These are phyloP conservation scores for Chymomyza caudatula DNA, from an alignment of 2,888 invertebrate species.

Conservation along the genomic window DNA sequence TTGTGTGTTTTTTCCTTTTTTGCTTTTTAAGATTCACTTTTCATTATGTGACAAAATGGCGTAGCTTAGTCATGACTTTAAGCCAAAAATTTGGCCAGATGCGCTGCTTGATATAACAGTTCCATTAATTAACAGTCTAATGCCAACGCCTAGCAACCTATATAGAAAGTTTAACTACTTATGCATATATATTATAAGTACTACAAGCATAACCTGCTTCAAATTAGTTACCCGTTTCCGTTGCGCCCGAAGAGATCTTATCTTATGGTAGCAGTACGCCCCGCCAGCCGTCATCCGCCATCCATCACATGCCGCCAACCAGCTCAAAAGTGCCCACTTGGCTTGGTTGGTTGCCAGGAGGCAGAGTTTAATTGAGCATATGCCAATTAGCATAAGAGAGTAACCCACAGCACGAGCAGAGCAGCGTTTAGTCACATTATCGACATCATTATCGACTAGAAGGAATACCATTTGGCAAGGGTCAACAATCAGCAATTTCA, in stretches of 20 bases:
- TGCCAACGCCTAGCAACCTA: constrained; percentile 57
- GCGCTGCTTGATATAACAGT: not conserved
- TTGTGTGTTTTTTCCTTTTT: not conserved
- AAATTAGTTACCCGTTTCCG: constrained; percentile 58
- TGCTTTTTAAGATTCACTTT: too few relatives aligned
- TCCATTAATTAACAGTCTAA: constrained; percentile 29
- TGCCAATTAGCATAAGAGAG: constrained; percentile 63
- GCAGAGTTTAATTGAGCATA: constrained; percentile 63
- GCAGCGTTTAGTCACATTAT: constrained; percentile 28
- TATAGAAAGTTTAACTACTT: not conserved
- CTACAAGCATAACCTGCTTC: not conserved
- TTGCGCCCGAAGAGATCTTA: constrained; percentile 44
- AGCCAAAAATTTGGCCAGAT: not conserved
- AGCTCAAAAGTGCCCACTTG: not conserved
- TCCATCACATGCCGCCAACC: not conserved
- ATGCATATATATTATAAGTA: not conserved
- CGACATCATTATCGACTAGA: constrained; percentile 43
- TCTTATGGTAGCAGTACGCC: too few relatives aligned
- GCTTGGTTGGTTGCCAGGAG: constrained; percentile 5
- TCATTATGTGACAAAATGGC: not conserved
- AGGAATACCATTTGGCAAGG: not conserved
- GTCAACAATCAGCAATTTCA: not conserved
- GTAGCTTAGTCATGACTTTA: not conserved
- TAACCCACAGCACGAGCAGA: not conserved
- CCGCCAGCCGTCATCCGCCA: too few relatives aligned